Conservation (phyloP, 2,113 vertebrate genomes). For the Tamias sibiricus region DNA sequence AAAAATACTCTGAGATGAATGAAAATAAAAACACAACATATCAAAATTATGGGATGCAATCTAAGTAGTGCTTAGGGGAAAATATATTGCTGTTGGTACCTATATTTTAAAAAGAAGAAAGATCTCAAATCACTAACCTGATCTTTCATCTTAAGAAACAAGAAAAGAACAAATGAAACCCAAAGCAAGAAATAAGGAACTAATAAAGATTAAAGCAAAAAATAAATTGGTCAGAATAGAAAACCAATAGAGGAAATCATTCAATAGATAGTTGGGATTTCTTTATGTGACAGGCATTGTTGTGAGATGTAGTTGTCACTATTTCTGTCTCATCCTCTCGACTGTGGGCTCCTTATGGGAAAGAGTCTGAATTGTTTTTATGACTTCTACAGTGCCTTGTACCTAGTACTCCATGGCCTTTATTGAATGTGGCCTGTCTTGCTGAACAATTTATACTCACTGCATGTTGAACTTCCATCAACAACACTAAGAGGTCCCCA, state of each 20-base stretch:
- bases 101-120: neutral
- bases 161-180: neutral
- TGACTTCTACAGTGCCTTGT: neutral
- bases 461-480: neutral
- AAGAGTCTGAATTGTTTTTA: neutral
- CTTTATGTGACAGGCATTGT: neutral
- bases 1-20: neutral
- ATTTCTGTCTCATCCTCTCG: neutral
- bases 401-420: neutral
- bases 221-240: neutral
- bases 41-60: neutral
- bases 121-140: neutral
- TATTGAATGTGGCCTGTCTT: neutral
- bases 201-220: neutral
- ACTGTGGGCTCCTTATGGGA: neutral
- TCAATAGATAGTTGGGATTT: neutral
- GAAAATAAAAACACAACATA: neutral
- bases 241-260: neutral
- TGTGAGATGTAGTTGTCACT: neutral
- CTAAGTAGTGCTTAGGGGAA: neutral
- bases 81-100: neutral
- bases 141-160: slow-evolving; percentile 9
- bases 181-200: neutral
- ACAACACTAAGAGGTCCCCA: neutral
- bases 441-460: neutral